phyloP scores from a whole-genome alignment of 2,888 invertebrate species.

The Amphipoea lucens region DNA sequence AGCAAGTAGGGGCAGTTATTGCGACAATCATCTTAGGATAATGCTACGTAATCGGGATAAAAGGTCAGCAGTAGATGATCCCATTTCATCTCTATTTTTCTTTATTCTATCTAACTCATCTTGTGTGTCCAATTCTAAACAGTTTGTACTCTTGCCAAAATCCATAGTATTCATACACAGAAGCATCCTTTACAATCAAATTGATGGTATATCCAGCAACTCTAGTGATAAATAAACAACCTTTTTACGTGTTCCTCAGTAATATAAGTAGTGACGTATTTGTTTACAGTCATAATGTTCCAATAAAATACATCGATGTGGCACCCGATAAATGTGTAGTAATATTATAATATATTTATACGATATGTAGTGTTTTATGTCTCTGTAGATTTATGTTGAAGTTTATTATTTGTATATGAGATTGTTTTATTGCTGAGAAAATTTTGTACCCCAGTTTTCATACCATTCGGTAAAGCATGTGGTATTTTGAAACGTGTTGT shows the following conservation, averaged over 20 bases:
- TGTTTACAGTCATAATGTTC: constrained; percentile 22
- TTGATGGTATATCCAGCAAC: too few relatives aligned
- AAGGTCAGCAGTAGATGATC: too few relatives aligned
- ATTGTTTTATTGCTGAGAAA: constrained; percentile 34
- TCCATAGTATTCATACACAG: not conserved
- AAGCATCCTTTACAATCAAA: not conserved
- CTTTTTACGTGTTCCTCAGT: not conserved
- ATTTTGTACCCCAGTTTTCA: not conserved
- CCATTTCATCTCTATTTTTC: not conserved
- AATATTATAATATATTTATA: constrained; percentile 13
- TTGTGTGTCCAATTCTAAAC: not conserved
- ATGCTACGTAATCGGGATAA: not conserved
- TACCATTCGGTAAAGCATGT: not conserved
- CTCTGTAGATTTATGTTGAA: constrained; percentile 24
- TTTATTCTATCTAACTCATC: not conserved
- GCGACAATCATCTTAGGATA: not conserved
- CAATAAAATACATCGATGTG: constrained; percentile 30
- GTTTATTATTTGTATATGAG: constrained; percentile 25
- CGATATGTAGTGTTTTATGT: constrained; percentile 10
- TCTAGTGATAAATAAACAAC: not conserved
- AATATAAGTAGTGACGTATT: constrained; percentile 14
- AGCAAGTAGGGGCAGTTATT: too few relatives aligned
- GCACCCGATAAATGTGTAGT: constrained; percentile 12
- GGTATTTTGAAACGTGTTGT: not conserved
- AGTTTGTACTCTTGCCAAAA: not conserved